Evolutionary conservation across 2,797 vertebrate species (phyloP).

Genomic region (Dallia pectoralis): DNA sequence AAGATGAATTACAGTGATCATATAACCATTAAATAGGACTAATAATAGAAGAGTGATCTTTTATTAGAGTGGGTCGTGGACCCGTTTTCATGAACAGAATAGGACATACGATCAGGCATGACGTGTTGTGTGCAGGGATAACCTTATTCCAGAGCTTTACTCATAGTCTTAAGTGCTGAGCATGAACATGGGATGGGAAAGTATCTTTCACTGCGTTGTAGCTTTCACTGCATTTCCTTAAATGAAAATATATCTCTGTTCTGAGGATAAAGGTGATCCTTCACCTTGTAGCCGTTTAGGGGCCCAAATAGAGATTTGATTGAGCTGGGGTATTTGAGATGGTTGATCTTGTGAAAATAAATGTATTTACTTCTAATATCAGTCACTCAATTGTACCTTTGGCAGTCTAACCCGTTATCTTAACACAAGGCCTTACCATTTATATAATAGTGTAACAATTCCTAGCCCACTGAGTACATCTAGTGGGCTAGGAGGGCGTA

Average conservation of each 20-base stretch:
- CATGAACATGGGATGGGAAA: neutral
- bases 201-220: neutral
- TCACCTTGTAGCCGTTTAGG: no score
- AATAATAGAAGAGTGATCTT: neutral
- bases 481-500: no score
- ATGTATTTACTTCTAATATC: no score
- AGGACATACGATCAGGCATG: neutral
- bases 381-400: no score
- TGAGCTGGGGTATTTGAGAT: no score
- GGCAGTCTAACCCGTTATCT: no score
- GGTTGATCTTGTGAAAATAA: no score
- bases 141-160: neutral
- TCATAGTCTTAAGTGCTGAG: neutral
- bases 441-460: no score
- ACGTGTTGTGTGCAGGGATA: neutral
- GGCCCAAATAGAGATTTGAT: no score
- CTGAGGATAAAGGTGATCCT: neutral
- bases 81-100: neutral
- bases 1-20: neutral
- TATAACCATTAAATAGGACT: neutral
- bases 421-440: no score
- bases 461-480: no score
- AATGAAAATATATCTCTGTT: neutral
- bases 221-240: neutral
- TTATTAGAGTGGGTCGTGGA: neutral